phyloP scores from a whole-genome alignment of 2,797 vertebrate species.

The Phoxinus dragarum region DNA sequence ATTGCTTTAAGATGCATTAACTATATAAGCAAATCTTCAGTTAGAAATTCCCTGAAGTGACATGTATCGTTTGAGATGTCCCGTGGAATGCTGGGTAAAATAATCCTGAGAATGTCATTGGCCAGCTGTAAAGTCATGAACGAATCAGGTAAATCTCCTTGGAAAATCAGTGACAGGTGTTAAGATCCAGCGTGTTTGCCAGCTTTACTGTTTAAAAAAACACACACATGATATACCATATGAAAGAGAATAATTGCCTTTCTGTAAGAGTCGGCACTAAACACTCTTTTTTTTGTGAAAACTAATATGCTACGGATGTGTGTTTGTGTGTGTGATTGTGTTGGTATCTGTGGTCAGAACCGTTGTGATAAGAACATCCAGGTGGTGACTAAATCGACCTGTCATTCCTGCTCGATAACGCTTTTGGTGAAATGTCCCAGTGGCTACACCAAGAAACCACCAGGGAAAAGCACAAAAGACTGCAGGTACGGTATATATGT shows the following conservation, averaged over 20 bases:
- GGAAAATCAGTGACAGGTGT: constrained; percentile 40
- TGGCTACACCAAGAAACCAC: constrained; percentile 77
- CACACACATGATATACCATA: not conserved
- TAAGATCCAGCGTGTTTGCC: not conserved
- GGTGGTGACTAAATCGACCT: constrained; percentile 77
- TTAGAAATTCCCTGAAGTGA: constrained; percentile 1
- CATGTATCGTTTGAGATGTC: not conserved
- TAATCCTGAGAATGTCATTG: constrained; percentile 10
- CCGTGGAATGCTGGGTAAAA: constrained; percentile 9
- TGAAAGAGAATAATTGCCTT: not conserved
- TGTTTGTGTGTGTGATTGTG: constrained; percentile 2
- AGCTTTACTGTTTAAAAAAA: not conserved
- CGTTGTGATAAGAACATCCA: constrained; percentile 79
- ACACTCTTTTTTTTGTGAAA: not conserved
- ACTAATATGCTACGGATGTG: not conserved
- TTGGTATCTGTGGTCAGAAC: constrained; percentile 66
- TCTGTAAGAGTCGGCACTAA: not conserved
- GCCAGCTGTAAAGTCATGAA: constrained; percentile 4
- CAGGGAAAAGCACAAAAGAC: constrained; percentile 66
- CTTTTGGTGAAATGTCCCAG: constrained; percentile 71
- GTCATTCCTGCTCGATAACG: constrained; percentile 80
- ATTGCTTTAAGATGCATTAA: not conserved
- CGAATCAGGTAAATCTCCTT: constrained; percentile 40
- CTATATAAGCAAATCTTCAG: not conserved
- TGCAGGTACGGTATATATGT: constrained; percentile 80